Evolutionary conservation across 2,888 invertebrate species (phyloP).

Genomic region (Amphipyra berbera): DNA sequence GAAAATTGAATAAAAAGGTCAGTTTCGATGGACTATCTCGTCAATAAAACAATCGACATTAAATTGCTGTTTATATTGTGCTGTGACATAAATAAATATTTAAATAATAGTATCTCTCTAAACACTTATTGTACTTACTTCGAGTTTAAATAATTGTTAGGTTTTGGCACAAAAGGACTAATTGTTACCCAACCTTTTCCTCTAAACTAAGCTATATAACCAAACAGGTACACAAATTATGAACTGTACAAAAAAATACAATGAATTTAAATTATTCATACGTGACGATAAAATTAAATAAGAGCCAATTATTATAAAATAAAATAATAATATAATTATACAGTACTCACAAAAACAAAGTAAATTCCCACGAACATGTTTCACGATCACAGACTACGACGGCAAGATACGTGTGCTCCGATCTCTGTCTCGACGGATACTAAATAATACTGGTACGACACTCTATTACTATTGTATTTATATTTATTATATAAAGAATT

Average conservation of each 20-base stretch:
- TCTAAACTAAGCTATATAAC: too few relatives aligned
- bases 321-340: conserved; percentile 3
- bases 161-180: neutral
- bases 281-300: neutral
- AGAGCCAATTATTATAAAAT: neutral
- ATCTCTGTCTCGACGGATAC: conserved; percentile 15
- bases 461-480: conserved; percentile 10
- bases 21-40: too few relatives aligned
- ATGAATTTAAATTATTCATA: neutral
- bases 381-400: conserved; percentile 21
- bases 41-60: too few relatives aligned
- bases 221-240: neutral
- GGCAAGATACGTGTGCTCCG: conserved; percentile 18
- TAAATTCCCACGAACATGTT: conserved; percentile 49
- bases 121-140: too few relatives aligned
- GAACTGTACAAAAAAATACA: neutral
- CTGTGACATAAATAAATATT: too few relatives aligned
- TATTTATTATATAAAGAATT: conserved; percentile 13
- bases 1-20: too few relatives aligned
- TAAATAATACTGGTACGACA: conserved; percentile 11
- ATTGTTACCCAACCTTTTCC: too few relatives aligned
- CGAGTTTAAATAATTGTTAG: too few relatives aligned
- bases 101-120: too few relatives aligned
- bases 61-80: too few relatives aligned
- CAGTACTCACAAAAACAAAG: conserved; percentile 48